Conservation (phyloP, 92 coral and sea anemone species). For the Epizoanthus ramosus region DNA sequence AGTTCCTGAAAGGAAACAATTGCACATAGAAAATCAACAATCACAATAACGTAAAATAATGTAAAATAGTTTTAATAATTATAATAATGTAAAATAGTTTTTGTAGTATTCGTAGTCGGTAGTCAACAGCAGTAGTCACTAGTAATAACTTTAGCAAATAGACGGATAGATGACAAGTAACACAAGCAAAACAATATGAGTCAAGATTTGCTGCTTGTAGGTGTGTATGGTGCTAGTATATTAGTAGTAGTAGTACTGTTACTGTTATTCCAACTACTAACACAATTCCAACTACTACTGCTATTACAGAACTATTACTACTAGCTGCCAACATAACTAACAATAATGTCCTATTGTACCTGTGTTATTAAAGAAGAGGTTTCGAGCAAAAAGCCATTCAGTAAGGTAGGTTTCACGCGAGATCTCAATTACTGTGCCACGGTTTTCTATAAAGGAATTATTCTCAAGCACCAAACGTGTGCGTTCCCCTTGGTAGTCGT, state of each 20-base stretch:
- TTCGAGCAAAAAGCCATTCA: conserved; percentile 28
- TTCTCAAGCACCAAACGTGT: conserved; percentile 24
- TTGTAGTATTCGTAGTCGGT: too few species aligned
- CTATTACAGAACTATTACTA: background rate
- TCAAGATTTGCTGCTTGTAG: too few species aligned
- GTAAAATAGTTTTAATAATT: too few species aligned
- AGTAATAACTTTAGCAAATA: too few species aligned
- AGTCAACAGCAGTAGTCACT: too few species aligned
- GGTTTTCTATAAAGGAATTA: conserved; percentile 38
- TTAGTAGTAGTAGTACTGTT: background rate
- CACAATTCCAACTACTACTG: background rate
- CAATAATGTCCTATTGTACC: background rate
- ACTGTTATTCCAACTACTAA: background rate
- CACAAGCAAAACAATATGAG: too few species aligned
- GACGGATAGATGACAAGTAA: too few species aligned
- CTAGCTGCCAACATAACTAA: background rate
- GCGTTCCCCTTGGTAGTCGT: background rate
- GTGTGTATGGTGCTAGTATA: background rate
- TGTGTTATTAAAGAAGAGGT: conserved; percentile 40
- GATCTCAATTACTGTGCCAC: conserved; percentile 43
- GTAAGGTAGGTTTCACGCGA: background rate
- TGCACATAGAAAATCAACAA: too few species aligned
- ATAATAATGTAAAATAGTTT: too few species aligned
- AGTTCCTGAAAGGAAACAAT: background rate
- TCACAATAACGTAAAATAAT: too few species aligned